Evolutionary conservation across 2,888 invertebrate genomes (phyloP).

Genomic region (Leptopterna dolabrata): DNA sequence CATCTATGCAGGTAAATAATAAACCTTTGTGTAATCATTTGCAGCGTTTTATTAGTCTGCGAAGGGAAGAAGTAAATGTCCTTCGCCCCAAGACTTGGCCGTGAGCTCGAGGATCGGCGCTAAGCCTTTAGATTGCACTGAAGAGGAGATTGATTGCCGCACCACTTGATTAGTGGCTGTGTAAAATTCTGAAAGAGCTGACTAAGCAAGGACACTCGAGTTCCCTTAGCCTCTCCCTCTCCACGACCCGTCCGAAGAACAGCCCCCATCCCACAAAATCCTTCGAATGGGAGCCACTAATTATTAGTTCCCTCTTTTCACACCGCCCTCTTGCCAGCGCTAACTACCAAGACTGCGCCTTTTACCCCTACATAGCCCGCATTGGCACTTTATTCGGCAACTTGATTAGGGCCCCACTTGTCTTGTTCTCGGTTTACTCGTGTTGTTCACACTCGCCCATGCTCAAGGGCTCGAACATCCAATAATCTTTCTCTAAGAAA

Average conservation of each 20-base stretch:
- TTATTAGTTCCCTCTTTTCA: conserved; percentile 24
- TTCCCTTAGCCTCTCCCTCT: neutral
- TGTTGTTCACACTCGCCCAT: neutral
- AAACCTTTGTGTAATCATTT: too few species aligned
- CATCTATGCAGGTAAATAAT: too few species aligned
- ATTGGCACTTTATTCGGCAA: conserved; percentile 18
- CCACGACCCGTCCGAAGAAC: neutral
- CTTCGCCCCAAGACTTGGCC: neutral
- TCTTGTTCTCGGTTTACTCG: neutral
- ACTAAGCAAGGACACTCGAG: conserved; percentile 17
- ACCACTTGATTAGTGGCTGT: conserved; percentile 26
- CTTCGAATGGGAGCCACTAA: neutral
- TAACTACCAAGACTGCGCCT: conserved; percentile 6
- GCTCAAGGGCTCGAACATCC: neutral
- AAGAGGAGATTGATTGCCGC: neutral
- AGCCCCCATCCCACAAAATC: neutral
- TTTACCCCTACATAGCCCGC: conserved; percentile 8
- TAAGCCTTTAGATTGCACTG: neutral
- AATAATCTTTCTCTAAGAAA: neutral
- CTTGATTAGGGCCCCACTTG: conserved; percentile 10
- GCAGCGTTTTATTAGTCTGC: too few species aligned
- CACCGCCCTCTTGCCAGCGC: neutral
- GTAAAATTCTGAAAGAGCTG: conserved; percentile 24
- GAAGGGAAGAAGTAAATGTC: neutral
- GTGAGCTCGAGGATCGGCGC: neutral